Conservation (phyloP, 2,113 vertebrate species). For the Pollachius pollachius region DNA sequence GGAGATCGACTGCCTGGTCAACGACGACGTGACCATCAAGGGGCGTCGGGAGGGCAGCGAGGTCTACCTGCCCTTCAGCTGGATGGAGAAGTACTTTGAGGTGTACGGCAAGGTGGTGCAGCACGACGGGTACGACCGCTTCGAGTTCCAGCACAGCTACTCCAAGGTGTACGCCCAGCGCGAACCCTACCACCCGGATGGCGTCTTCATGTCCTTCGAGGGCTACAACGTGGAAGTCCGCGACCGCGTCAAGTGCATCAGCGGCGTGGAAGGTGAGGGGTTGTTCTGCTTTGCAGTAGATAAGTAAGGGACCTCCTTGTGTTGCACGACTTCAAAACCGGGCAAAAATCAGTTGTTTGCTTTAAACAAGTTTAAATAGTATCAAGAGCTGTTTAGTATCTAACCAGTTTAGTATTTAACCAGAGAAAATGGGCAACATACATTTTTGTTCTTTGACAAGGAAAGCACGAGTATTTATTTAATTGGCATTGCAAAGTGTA, state of each 20-base stretch:
- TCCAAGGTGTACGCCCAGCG: constrained; percentile 94
- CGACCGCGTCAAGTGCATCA: constrained; percentile 97
- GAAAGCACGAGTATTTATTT: no score
- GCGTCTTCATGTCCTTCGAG: constrained; percentile 99
- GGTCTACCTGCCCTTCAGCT: constrained; percentile 91
- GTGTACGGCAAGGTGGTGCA: constrained; percentile 91
- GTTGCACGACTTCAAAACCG: no score
- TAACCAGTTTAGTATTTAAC: no score
- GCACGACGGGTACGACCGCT: constrained; percentile 89
- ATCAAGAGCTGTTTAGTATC: no score
- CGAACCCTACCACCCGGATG: constrained; percentile 89
- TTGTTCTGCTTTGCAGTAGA: not conserved
- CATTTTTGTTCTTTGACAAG: no score
- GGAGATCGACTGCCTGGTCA: constrained; percentile 96
- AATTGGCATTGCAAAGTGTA: not conserved
- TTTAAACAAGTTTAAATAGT: no score
- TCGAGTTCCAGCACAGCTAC: constrained; percentile 98
- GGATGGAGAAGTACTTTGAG: constrained; percentile 96
- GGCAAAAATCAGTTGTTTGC: no score
- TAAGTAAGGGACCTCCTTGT: not conserved
- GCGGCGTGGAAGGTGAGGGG: constrained; percentile 91
- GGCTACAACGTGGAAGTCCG: constrained; percentile 98
- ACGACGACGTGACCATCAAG: constrained; percentile 89
- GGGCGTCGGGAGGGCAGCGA: constrained; percentile 86
- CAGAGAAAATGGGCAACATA: no score